Evolutionary conservation across 2,797 vertebrate species (phyloP).

Genomic region (Cyclopterus lumpus): DNA sequence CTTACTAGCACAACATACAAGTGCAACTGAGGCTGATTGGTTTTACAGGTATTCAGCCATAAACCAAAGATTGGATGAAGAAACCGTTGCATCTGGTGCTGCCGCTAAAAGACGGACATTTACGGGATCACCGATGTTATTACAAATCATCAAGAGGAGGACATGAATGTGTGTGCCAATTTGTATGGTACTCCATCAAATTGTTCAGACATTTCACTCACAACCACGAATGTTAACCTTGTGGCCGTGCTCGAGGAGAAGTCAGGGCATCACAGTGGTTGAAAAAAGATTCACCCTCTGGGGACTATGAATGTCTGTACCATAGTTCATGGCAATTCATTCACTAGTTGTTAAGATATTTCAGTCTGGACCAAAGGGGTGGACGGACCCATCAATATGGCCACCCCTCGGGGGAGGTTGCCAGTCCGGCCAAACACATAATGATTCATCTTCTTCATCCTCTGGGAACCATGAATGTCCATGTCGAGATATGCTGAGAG

Average conservation of each 20-base stretch:
- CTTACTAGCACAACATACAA: background rate
- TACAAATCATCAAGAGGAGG: background rate
- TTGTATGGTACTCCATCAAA: background rate
- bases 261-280: background rate
- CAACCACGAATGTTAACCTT: background rate
- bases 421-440: background rate
- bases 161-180: background rate
- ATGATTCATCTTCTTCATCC: background rate
- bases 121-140: background rate
- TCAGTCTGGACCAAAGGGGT: constrained; percentile 8
- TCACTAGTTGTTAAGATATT: background rate
- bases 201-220: background rate
- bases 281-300: background rate
- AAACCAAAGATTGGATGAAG: constrained; percentile 1
- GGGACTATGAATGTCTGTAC: background rate
- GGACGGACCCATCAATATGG: background rate
- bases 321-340: background rate
- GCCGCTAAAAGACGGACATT: background rate
- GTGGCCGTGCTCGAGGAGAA: background rate
- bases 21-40: background rate
- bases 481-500: background rate
- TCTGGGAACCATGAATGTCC: background rate
- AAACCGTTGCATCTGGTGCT: background rate
- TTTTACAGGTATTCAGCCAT: background rate
- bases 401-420: background rate